A percentile compares a stretch with the other conserved stretches of the same genome.
Evolutionary conservation across 2,113 vertebrate genomes (phyloP).

Genomic region (Alosa alosa): DNA sequence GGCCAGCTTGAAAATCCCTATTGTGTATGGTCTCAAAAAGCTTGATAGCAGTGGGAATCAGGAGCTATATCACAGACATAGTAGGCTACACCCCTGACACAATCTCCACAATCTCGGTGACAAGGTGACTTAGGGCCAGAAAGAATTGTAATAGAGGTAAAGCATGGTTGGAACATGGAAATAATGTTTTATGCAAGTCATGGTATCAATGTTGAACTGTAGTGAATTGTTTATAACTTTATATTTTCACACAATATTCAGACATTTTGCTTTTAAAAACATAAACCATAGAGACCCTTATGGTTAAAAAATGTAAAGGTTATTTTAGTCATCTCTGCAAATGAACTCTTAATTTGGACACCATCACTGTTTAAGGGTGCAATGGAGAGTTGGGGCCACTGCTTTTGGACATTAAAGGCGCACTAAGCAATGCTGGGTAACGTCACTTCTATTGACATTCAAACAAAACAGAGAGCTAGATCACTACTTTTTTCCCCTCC

Average conservation of each 20-base stretch:
- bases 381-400: too few species aligned
- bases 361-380: too few species aligned
- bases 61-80: conserved; percentile 32
- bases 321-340: not conserved
- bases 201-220: not conserved
- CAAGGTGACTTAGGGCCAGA: conserved; percentile 11
- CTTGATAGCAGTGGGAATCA: conserved; percentile 38
- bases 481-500: too few species aligned
- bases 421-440: too few species aligned
- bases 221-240: not conserved
- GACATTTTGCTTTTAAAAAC: not conserved
- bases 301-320: not conserved
- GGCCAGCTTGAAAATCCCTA: conserved; percentile 48
- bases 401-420: too few species aligned
- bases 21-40: conserved; percentile 44
- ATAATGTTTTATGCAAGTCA: conserved; percentile 19
- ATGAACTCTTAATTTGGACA: too few species aligned
- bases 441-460: too few species aligned
- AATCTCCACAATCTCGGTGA: conserved; percentile 28
- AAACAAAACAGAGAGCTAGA: too few species aligned
- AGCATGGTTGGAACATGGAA: conserved; percentile 12
- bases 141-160: conserved; percentile 26
- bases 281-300: not conserved
- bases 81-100: conserved; percentile 13
- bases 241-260: not conserved